Evolutionary conservation across 2,888 invertebrate species (phyloP), one percentile per base, ranked within the genome.

Genomic region (Andrena camellia): DNA sequence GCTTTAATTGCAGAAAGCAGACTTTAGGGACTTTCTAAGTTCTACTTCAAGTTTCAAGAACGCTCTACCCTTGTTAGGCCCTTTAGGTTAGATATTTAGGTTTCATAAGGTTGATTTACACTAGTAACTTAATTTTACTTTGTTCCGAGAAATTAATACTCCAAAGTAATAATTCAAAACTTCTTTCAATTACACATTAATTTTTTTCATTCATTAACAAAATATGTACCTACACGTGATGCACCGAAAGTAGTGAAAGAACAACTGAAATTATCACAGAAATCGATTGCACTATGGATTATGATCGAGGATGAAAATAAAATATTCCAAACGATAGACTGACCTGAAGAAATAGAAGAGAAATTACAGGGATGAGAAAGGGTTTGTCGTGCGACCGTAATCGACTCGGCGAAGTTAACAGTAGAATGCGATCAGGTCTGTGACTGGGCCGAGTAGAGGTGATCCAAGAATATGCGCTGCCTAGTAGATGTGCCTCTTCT

Each of bases 391-490:
- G 59, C 35, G 71, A 54, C 48, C 68, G 52, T 60, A 76, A 70
- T 70, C 59, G 71, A 72, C 67, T 76, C 67, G 76, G 78, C 75
- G 77, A 76, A 84, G 66, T 79, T 76, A 81, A 79, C 73, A 71
- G 60, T 66, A 82, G 83, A 83, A 84, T 84, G 83, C 83, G 84
- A 84, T 84, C 84, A 80, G 83, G 83, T 80, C 79, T 75, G 78
- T 50, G 75, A 84, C 78, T 69, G 81, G 77, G 84, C 69, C 66
- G 87, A 78, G 74, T 17, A 80, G 78, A 82, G 83, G 89, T 85
- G 89, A 85, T 92, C 92, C 92, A 91, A 92, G 90, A 93, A 92
- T 93, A 93, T 88, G 81, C 88, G 31, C 78, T 72, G 64, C 74
- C 73, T 62, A 60, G 81, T 88, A 79, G 84, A 78, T 83, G 84